Conservation (phyloP, 2,797 vertebrate genomes). For the Enteromius argenteus region DNA sequence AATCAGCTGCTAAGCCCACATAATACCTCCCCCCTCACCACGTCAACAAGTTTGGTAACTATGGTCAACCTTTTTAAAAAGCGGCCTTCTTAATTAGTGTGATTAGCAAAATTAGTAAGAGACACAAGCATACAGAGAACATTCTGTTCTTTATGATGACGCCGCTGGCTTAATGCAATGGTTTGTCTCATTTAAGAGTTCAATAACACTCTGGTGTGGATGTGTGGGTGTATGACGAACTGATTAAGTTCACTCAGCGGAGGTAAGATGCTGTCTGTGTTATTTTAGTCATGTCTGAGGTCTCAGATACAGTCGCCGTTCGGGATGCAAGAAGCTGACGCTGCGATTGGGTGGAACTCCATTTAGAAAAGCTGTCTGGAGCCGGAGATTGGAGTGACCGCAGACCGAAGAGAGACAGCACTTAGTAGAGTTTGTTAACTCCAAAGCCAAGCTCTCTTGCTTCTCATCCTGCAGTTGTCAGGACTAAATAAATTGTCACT, state of each 20-base stretch:
- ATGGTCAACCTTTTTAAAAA: conserved; percentile 12
- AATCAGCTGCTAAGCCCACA: conserved; percentile 17
- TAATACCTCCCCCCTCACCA: neutral
- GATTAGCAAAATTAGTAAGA: conserved; percentile 27
- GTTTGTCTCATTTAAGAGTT: conserved; percentile 14
- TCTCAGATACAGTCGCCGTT: conserved; percentile 30
- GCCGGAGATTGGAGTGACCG: conserved; percentile 40
- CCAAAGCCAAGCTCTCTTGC: conserved; percentile 13
- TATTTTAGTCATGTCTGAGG: conserved; percentile 46
- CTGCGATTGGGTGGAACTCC: conserved; percentile 10
- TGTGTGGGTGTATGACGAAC: conserved; percentile 24
- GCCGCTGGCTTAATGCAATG: neutral
- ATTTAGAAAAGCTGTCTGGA: conserved; percentile 51
- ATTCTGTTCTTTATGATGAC: neutral
- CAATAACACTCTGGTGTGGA: conserved; percentile 5
- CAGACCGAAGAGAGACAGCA: conserved; percentile 17
- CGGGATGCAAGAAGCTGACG: conserved; percentile 29
- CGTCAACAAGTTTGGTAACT: conserved; percentile 14
- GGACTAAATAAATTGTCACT: conserved; percentile 39
- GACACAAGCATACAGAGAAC: neutral
- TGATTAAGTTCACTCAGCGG: conserved; percentile 27
- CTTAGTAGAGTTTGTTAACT: conserved; percentile 27
- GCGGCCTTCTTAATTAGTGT: conserved; percentile 14
- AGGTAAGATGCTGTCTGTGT: conserved; percentile 41
- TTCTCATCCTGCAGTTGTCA: conserved; percentile 33